Percentiles rank a stretch among this genome's conserved stretches.
These are phyloP conservation scores for Vanacampus margaritifer DNA, from an alignment of 2,113 vertebrate species.

Conservation along the genomic window DNA sequence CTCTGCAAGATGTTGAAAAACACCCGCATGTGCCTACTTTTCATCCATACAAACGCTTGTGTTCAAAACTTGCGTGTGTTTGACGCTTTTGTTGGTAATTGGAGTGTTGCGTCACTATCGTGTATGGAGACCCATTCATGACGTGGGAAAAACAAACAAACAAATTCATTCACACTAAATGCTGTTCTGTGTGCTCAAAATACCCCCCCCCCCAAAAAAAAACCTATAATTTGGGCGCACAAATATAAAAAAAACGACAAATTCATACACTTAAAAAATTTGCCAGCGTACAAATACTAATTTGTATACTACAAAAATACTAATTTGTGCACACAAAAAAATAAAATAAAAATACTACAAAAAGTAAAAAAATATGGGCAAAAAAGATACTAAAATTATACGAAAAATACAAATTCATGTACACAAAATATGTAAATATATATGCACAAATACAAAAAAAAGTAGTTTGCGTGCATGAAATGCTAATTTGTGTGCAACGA, in stretches of 20 bases:
- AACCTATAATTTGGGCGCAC: too few species aligned
- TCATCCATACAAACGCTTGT: conserved; percentile 24
- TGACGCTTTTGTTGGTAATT: not conserved
- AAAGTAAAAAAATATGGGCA: too few species aligned
- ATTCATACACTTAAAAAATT: too few species aligned
- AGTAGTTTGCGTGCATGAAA: not conserved
- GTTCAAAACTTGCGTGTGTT: conserved; percentile 25
- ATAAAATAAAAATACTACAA: not conserved
- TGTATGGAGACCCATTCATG: not conserved
- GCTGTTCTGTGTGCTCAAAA: too few species aligned
- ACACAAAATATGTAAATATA: not conserved
- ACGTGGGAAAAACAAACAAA: not conserved
- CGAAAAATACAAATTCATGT: not conserved
- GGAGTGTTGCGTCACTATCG: not conserved
- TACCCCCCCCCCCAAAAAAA: too few species aligned
- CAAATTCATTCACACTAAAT: not conserved
- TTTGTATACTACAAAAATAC: not conserved
- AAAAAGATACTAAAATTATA: not conserved
- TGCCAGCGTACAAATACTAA: too few species aligned
- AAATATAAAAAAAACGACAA: too few species aligned
- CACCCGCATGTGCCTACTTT: conserved; percentile 67
- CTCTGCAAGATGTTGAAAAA: conserved; percentile 54
- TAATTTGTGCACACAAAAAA: not conserved
- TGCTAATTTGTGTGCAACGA: not conserved
- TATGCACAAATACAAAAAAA: not conserved